Conservation (phyloP, 2,113 vertebrate species). For the Cacatua alba region DNA sequence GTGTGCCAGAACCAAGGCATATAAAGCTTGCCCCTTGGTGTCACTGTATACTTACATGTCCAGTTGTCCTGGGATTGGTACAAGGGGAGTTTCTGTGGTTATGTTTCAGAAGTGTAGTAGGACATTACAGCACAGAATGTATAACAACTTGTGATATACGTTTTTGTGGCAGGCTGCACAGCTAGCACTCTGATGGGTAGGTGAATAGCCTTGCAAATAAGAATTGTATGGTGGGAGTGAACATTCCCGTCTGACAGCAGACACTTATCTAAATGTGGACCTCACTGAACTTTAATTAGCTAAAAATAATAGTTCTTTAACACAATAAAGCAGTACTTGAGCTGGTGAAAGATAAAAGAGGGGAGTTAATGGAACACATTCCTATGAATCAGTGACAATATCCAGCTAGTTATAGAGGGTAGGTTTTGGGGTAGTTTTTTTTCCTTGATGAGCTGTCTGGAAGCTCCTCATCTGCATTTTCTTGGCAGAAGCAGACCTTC, state of each 20-base stretch:
- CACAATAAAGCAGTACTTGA: not conserved
- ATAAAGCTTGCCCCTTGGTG: not conserved
- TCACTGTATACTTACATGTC: not conserved
- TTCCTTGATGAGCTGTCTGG: not conserved
- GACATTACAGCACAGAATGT: not conserved
- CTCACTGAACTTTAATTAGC: not conserved
- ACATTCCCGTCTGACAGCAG: not conserved
- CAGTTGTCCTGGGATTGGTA: too few species aligned
- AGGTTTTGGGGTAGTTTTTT: fast-evolving
- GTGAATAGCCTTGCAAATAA: not conserved
- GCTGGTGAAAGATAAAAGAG: not conserved
- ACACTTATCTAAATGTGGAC: not conserved
- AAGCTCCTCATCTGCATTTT: not conserved
- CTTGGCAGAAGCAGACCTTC: not conserved
- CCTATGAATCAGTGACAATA: not conserved
- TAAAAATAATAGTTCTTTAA: constrained; percentile 17
- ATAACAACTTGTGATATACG: not conserved
- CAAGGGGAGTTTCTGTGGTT: not conserved
- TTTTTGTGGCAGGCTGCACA: not conserved
- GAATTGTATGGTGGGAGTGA: not conserved
- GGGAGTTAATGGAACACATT: not conserved
- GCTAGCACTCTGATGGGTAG: not conserved
- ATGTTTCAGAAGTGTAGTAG: not conserved
- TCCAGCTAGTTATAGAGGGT: not conserved
- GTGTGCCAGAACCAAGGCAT: not conserved